A percentile compares a stretch with the other conserved stretches of the same genome.
These are phyloP conservation scores for Pseudolaguvia tuberculata DNA, from an alignment of 2,113 vertebrate species.

Conservation along the genomic window DNA sequence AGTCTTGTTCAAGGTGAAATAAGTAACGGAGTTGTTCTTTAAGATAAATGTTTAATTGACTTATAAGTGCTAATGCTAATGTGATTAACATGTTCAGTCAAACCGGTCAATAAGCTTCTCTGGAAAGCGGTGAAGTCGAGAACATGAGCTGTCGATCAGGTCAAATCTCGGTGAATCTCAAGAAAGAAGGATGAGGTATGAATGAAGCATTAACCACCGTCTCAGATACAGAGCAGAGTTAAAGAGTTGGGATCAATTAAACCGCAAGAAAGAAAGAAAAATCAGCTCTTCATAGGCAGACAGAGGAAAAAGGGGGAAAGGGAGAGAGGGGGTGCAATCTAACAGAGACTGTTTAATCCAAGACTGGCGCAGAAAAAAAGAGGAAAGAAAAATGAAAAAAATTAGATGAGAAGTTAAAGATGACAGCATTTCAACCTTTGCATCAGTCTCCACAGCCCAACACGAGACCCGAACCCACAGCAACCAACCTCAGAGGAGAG, in stretches of 20 bases:
- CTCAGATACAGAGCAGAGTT: slow-evolving; percentile 12
- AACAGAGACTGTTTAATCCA: not conserved
- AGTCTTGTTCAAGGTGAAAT: not conserved
- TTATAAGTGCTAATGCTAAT: slow-evolving; percentile 23
- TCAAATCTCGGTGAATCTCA: slow-evolving; percentile 40
- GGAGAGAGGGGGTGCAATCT: not conserved
- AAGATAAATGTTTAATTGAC: not conserved
- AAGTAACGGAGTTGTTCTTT: not conserved
- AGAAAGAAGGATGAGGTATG: slow-evolving; percentile 24
- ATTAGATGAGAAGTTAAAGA: slow-evolving; percentile 10
- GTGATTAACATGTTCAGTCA: slow-evolving; percentile 8
- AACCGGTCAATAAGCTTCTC: slow-evolving; percentile 1
- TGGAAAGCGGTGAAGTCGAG: not conserved
- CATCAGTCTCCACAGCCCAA: not conserved
- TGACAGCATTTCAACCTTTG: slow-evolving; percentile 24
- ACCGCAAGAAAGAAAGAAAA: slow-evolving; percentile 12
- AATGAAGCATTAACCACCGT: slow-evolving; percentile 31
- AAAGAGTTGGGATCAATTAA: slow-evolving; percentile 28
- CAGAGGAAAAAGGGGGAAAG: slow-evolving; percentile 8
- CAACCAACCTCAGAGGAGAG: not conserved
- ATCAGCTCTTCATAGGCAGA: slow-evolving; percentile 10
- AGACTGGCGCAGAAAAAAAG: not conserved
- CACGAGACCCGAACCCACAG: slow-evolving; percentile 1
- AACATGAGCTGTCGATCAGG: slow-evolving; percentile 47
- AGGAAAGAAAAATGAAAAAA: slow-evolving; percentile 6